phyloP scores from a whole-genome alignment of 2,888 invertebrate species.

The Andrena marginata region DNA sequence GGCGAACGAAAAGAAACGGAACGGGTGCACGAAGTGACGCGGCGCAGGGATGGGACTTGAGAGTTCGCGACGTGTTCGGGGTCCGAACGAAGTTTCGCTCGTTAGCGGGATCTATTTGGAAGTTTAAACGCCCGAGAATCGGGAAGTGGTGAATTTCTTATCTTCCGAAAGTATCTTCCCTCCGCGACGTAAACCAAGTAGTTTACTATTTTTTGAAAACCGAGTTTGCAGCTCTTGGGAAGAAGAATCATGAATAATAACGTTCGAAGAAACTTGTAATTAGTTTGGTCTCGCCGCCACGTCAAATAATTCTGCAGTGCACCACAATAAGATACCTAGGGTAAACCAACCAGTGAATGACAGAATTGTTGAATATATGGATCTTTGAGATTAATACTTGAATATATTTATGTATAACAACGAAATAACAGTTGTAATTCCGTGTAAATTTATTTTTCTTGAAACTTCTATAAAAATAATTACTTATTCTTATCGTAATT shows the following conservation, averaged over 20 bases:
- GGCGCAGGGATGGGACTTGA: constrained; percentile 10
- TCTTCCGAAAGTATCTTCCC: not conserved
- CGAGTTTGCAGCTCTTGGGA: not conserved
- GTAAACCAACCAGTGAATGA: no score
- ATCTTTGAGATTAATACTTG: no score
- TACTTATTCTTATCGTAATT: no score
- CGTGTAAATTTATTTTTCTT: no score
- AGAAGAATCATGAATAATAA: not conserved
- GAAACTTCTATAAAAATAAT: no score
- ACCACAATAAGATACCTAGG: no score
- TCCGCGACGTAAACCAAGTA: not conserved
- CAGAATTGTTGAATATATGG: no score
- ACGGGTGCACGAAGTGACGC: constrained; percentile 9
- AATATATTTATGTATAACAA: no score
- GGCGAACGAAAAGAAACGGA: constrained; percentile 1
- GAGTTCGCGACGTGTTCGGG: constrained; percentile 43
- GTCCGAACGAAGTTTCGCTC: constrained; percentile 14
- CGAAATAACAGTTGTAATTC: no score
- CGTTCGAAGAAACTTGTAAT: not conserved
- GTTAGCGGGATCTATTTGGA: constrained; percentile 1
- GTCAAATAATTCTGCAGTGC: no score
- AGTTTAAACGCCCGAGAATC: constrained; percentile 13
- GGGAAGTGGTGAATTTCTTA: not conserved
- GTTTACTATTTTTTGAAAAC: not conserved
- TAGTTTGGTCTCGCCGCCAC: not conserved